Percentiles rank a stretch among this genome's conserved stretches.
Evolutionary conservation across 2,888 invertebrate species (phyloP).

Genomic region (Apamea anceps): DNA sequence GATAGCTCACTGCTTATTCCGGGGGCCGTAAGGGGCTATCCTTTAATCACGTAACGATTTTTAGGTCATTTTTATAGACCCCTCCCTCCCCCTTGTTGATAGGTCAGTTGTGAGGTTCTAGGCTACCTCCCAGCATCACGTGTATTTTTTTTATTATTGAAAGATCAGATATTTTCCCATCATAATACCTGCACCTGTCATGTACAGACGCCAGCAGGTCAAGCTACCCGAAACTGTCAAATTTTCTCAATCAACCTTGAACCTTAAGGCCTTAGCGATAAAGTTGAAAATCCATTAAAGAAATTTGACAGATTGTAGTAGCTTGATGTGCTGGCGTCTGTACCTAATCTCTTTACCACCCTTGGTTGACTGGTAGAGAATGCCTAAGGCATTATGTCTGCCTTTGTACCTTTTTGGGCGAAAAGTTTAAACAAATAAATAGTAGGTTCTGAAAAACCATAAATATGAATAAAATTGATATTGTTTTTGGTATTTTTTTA

Average conservation of each 20-base stretch:
- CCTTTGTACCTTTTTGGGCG: too few relatives aligned
- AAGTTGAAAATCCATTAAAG: too few relatives aligned
- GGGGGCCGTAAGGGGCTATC: background rate
- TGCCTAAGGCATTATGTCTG: too few relatives aligned
- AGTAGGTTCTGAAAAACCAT: background rate
- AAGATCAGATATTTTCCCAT: background rate
- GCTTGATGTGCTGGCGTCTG: too few relatives aligned
- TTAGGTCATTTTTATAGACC: background rate
- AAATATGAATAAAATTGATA: background rate
- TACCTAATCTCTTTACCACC: too few relatives aligned
- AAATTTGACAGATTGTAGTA: too few relatives aligned
- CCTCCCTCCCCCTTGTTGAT: background rate
- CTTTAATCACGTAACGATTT: background rate
- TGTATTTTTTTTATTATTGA: background rate
- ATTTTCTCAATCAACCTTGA: too few relatives aligned
- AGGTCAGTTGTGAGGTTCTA: background rate
- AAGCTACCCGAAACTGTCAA: too few relatives aligned
- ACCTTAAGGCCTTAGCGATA: too few relatives aligned
- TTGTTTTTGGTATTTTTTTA: background rate
- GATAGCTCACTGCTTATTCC: conserved; percentile 14
- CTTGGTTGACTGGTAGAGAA: too few relatives aligned
- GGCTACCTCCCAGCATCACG: background rate
- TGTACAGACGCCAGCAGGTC: too few relatives aligned
- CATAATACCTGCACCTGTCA: background rate
- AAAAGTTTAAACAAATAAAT: too few relatives aligned